Evolutionary conservation across 2,113 vertebrate species (phyloP), one percentile per base, ranked within the genome.

Genomic region (Xenopus tropicalis): DNA sequence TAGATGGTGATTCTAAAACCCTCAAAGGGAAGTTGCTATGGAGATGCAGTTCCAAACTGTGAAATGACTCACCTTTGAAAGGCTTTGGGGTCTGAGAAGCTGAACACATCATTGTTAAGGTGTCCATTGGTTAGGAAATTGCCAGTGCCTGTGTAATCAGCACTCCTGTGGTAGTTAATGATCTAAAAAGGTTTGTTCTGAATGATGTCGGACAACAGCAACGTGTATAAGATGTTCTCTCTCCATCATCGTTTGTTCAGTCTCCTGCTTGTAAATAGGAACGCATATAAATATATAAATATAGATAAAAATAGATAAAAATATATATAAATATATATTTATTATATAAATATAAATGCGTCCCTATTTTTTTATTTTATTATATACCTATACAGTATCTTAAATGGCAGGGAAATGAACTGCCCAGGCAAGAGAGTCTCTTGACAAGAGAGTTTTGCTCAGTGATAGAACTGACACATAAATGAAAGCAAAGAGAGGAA

Each of bases 21-120:
- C 96, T 98, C 97, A 98, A 98, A 99, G 95, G 94, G 94, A 96
- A 96, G 97, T 98, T 99, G 97, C 97, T 99, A 98, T 99, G 97
- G 97, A 96, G 96, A 99, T 99, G 93, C 93, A 93, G 94, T 96
- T 98, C 96, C 95, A 98, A 98, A 99, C 97, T 94, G 94, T 93
- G 94, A 96, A 97, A 98, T 97, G 96, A 98, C 98, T 99, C 96
- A 97, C 95, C 96, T 98, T 93, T 98, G 95, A 99, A 98, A 97
- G 95, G 93, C 94, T 95, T 93, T 93, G 93, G 95, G 94, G 94
- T 92, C 93, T 95, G 94, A 95, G 90, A 95, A 95, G 94, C 94
- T 92, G 96, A 97, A 96, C 94, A 96, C 95, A 96, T 98, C 95
- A 97, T 98, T 98, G 96, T 99, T 98, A 94, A 96, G 96, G 95